Evolutionary conservation across 37 sponge, comb jelly and placozoan genomes (phyloP).

Genomic region (Eunapius fragilis): DNA sequence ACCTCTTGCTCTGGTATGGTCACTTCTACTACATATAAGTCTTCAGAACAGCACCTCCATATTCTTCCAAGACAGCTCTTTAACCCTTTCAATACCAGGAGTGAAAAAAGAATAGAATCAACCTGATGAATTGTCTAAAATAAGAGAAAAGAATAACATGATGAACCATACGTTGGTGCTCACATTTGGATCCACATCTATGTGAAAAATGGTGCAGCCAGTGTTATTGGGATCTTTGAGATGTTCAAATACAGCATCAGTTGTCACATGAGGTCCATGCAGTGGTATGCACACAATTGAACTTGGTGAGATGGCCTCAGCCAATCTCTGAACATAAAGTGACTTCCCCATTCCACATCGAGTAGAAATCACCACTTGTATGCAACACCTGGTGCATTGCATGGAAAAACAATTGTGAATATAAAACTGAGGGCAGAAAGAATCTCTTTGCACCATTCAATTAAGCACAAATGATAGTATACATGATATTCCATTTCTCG

Average conservation of each 20-base stretch:
- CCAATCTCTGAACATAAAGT: constrained; percentile 52
- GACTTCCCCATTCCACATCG: constrained; percentile 85
- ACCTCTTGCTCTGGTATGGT: constrained; percentile 30
- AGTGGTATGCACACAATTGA: constrained; percentile 40
- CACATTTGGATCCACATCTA: constrained; percentile 63
- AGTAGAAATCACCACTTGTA: constrained; percentile 41
- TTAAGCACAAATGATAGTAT: too few species aligned
- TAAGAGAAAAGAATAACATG: neutral
- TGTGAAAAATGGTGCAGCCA: constrained; percentile 24
- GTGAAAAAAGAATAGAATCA: constrained; percentile 52
- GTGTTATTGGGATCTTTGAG: neutral
- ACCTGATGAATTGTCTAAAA: constrained; percentile 30
- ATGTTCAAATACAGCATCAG: constrained; percentile 37
- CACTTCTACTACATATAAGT: constrained; percentile 64
- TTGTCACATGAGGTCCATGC: constrained; percentile 63
- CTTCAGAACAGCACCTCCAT: constrained; percentile 44
- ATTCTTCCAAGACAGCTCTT: constrained; percentile 53
- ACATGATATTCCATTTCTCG: too few species aligned
- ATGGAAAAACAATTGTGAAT: too few species aligned
- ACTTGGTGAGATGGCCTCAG: constrained; percentile 10
- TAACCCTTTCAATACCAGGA: constrained; percentile 55
- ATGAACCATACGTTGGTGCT: neutral
- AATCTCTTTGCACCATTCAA: too few species aligned
- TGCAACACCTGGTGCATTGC: constrained; percentile 50
- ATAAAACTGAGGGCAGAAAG: too few species aligned